Evolutionary conservation across 2,113 vertebrate species (phyloP).

Genomic region (Genyomyrus donnyi): DNA sequence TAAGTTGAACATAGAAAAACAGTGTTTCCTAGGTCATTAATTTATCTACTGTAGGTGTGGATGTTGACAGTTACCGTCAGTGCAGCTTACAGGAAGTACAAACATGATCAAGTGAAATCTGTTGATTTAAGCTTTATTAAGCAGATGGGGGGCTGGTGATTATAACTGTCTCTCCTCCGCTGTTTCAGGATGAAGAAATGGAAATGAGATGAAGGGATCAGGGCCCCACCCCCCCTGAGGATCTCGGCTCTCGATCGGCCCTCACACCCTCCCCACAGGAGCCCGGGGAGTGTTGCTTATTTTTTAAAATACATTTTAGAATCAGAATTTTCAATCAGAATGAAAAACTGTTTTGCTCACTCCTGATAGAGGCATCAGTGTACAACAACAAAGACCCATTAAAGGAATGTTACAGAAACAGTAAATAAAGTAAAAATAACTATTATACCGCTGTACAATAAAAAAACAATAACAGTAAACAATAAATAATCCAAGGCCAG

Average conservation of each 20-base stretch:
- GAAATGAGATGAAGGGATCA: conserved; percentile 22
- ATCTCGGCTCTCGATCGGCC: neutral
- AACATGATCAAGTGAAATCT: neutral
- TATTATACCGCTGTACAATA: too few relatives aligned
- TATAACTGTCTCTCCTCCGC: neutral
- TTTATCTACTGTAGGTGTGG: neutral
- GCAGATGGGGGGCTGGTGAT: neutral
- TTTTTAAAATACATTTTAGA: neutral
- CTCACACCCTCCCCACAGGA: neutral
- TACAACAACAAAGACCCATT: neutral
- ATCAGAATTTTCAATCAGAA: neutral
- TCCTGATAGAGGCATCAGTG: neutral
- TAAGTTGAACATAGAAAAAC: neutral
- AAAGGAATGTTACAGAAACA: neutral
- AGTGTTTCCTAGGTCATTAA: neutral
- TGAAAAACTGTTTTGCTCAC: neutral
- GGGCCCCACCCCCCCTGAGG: neutral
- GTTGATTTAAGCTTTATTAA: neutral
- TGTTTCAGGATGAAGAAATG: conserved; percentile 54
- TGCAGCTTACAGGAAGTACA: neutral
- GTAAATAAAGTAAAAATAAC: neutral
- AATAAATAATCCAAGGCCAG: neutral
- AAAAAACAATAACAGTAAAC: neutral
- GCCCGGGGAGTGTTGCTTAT: neutral
- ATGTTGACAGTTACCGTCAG: neutral